Evolutionary conservation across 2,888 invertebrate species (phyloP).

Genomic region (Theodoxus fluviatilis): DNA sequence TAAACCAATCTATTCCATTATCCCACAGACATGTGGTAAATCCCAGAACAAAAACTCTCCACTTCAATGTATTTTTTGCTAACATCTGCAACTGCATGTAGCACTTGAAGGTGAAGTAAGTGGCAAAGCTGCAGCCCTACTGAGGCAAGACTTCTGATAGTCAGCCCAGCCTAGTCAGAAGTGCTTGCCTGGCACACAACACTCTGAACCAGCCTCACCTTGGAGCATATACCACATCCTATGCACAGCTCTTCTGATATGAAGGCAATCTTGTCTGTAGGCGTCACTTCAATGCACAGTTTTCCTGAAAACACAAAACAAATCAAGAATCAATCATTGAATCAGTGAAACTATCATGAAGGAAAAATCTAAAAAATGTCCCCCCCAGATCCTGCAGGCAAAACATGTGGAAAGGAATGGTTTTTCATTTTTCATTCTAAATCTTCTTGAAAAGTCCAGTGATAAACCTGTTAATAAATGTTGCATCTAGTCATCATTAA

Average conservation of each 20-base stretch:
- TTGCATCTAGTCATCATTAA: too few relatives aligned
- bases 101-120: too few relatives aligned
- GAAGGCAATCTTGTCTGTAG: conserved; percentile 93
- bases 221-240: conserved; percentile 99
- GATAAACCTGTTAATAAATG: too few relatives aligned
- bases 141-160: too few relatives aligned
- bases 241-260: conserved; percentile 99
- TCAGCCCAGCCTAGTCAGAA: not conserved
- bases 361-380: not conserved
- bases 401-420: not conserved
- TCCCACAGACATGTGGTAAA: too few relatives aligned
- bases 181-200: too few relatives aligned
- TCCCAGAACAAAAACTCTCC: too few relatives aligned
- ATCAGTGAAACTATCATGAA: too few relatives aligned
- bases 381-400: not conserved
- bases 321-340: not conserved
- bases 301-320: conserved; percentile 70
- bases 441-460: not conserved
- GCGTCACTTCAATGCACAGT: conserved; percentile 95
- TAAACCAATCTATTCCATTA: too few relatives aligned
- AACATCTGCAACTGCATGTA: too few relatives aligned
- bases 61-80: too few relatives aligned
- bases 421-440: not conserved
- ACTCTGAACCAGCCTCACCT: conserved; percentile 72
- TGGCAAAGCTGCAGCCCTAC: too few relatives aligned